A percentile compares a stretch with the other conserved stretches of the same genome.
Evolutionary conservation across 2,797 vertebrate species (phyloP).

Genomic region (Pseudomugil tenellus): DNA sequence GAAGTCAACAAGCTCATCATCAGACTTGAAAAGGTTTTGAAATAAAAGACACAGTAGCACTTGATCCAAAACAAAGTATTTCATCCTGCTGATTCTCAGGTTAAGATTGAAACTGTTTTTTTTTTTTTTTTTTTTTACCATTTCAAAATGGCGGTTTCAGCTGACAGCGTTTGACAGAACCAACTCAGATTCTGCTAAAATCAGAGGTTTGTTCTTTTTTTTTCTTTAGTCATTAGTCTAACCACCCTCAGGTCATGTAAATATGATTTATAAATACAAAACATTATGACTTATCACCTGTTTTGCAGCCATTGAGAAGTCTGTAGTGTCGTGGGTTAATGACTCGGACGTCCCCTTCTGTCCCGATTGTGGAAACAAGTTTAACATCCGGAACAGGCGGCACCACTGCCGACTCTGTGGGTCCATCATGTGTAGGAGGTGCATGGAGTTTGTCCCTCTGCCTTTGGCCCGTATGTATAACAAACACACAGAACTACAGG

Average conservation of each 20-base stretch:
- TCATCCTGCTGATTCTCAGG: background rate
- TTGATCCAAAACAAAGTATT: conserved; percentile 1
- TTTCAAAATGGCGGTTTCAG: conserved; percentile 76
- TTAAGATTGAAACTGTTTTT: background rate
- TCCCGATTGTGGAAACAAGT: conserved; percentile 95
- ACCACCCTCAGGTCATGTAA: background rate
- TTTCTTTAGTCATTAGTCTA: background rate
- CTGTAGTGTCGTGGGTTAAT: conserved; percentile 95
- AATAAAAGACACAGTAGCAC: conserved; percentile 11
- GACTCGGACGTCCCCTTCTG: conserved; percentile 98
- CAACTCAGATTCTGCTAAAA: conserved; percentile 90
- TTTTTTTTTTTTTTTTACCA: no score
- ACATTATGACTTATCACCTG: background rate
- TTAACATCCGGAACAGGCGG: conserved; percentile 93
- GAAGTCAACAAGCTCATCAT: conserved; percentile 99
- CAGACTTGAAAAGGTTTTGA: conserved; percentile 93
- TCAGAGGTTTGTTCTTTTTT: conserved; percentile 86
- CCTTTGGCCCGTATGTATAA: conserved; percentile 89
- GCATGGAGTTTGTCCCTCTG: conserved; percentile 91
- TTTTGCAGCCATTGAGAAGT: conserved; percentile 91
- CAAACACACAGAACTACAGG: background rate
- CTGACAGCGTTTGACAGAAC: conserved; percentile 94
- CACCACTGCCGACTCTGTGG: conserved; percentile 98
- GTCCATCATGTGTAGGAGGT: conserved; percentile 97
- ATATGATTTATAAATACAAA: background rate